These are phyloP conservation scores for Habrosyne pyritoides DNA, from an alignment of 2,888 invertebrate genomes.

Conservation along the genomic window DNA sequence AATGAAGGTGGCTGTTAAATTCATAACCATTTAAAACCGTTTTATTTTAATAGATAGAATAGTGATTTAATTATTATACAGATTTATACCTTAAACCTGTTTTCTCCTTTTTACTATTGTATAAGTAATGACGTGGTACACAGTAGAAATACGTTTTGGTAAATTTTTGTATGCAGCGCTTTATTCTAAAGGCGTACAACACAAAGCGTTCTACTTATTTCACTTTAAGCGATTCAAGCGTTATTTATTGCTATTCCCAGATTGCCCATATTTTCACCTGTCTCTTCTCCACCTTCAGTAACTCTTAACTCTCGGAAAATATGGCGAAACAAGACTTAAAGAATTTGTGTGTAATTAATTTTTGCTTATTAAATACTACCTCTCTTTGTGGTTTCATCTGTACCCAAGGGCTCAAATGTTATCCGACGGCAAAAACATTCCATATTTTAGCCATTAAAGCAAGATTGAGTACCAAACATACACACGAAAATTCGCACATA, in stretches of 20 bases:
- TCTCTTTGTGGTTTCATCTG: too few species aligned
- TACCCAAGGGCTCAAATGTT: too few species aligned
- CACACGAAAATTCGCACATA: too few species aligned
- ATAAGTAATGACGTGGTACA: neutral
- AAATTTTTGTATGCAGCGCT: neutral
- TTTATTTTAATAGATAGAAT: too few species aligned
- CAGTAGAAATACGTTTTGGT: neutral
- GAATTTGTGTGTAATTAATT: neutral
- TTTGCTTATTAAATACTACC: neutral
- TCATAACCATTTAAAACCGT: too few species aligned
- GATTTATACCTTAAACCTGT: too few species aligned
- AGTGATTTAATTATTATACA: too few species aligned
- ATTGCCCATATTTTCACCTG: slow-evolving; percentile 3
- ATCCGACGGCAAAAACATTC: too few species aligned
- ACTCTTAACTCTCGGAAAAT: neutral
- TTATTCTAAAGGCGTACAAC: neutral
- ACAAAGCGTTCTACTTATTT: slow-evolving; percentile 2
- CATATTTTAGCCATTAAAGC: too few species aligned
- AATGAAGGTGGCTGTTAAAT: too few species aligned
- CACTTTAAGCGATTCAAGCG: slow-evolving; percentile 3
- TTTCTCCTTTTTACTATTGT: neutral
- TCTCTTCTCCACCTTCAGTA: neutral
- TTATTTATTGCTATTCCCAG: slow-evolving; percentile 2
- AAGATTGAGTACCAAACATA: too few species aligned
- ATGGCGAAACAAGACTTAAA: neutral